Base-by-base conservation (phyloP, 2,888 invertebrate genomes). In the Ophion costatus region DNA sequence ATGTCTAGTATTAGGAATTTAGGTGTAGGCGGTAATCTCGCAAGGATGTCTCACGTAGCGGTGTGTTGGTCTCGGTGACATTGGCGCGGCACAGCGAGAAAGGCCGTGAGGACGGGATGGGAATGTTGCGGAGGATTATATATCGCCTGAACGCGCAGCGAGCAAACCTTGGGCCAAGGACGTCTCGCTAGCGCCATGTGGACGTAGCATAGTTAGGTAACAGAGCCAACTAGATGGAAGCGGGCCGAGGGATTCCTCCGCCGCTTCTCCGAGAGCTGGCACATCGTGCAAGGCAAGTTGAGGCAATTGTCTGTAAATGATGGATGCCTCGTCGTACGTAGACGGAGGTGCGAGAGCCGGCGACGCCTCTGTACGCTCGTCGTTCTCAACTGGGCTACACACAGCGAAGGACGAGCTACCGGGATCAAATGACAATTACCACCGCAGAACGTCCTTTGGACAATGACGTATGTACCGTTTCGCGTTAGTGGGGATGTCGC, bases 271-370 rank as follows among this genome's bases (percentile, higher is more conserved):
- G 51, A 71, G 59, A 51, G 79, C 57, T 51, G 24, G 42, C 56
- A 85, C 80, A 83, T 87, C 89, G 88, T 83, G 88, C 88, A 86
- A 88, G 88, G 87, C 89, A 89, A 91, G 91, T 90, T 89, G 89
- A 89, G 89, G 91, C 90, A 92, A 91, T 92, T 92, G 92, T 92
- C 92, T 92, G 92, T 92, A 91, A 92, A 92, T 92, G 92, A 92
- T 92, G 91, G 90, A 92, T 92, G 90, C 89, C 90, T 89, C 85
- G 67, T 81, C 67, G 77, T 17, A 75, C 79, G 33, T 45, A 29
- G 74, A 75, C 64, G 63, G 42, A 64, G 78, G 24, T 51, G 79
- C 80, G 59, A 73, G 80, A 80, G 78, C 45, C 66, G 42, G 80
- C 11, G 29, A 42, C 51, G 75, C 51, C 42, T 73, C 67, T 77